Percentiles rank a stretch among this genome's conserved stretches.
Conservation (phyloP, 2,797 vertebrate genomes). For the Pterois miles region DNA sequence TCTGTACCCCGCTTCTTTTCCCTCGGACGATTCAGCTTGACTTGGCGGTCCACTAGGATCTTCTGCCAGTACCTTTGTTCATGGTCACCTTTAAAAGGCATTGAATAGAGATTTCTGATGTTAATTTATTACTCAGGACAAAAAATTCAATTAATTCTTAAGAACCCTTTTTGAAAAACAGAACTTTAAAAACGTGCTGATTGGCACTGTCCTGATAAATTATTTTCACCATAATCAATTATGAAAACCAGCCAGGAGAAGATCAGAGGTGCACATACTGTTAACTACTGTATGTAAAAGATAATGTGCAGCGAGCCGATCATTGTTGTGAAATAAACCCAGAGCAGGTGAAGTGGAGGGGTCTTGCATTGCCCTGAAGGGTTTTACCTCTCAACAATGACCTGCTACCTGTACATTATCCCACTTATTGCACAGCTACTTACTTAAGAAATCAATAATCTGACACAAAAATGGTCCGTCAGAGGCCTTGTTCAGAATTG, state of each 20-base stretch:
- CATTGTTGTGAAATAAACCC: too few relatives aligned
- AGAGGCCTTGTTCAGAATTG: too few relatives aligned
- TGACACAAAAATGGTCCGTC: too few relatives aligned
- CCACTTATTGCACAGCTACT: too few relatives aligned
- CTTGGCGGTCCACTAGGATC: slow-evolving; percentile 97
- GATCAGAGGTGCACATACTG: neutral
- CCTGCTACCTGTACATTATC: too few relatives aligned
- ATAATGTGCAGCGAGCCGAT: too few relatives aligned
- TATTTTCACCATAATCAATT: slow-evolving; percentile 26
- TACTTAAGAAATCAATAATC: too few relatives aligned
- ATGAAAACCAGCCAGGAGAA: slow-evolving; percentile 7
- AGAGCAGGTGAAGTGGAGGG: too few relatives aligned
- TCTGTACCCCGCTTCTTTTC: slow-evolving; percentile 96
- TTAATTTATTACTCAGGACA: neutral
- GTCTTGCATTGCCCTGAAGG: too few relatives aligned
- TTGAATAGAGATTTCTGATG: neutral
- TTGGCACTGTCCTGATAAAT: neutral
- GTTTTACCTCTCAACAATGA: too few relatives aligned
- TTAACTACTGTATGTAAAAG: too few relatives aligned
- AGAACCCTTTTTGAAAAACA: neutral
- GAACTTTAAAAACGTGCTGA: neutral
- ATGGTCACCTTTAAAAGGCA: slow-evolving; percentile 85
- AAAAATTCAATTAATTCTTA: neutral
- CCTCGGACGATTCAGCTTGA: slow-evolving; percentile 95
- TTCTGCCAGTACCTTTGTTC: slow-evolving; percentile 99